These are phyloP conservation scores for Bungarus multicinctus DNA, from an alignment of 2,113 vertebrate species.

Conservation along the genomic window DNA sequence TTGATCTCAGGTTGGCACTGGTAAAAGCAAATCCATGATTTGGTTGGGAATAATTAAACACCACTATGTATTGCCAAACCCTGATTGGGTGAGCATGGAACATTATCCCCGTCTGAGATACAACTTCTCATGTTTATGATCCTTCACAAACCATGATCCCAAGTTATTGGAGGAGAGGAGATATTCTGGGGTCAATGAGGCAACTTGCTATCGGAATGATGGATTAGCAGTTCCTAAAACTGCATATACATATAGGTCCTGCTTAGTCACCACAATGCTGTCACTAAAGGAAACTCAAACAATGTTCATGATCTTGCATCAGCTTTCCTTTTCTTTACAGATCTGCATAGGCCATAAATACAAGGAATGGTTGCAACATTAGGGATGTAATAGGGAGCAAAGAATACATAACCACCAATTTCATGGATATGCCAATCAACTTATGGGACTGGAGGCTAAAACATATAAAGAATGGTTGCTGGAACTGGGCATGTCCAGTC, in stretches of 20 bases:
- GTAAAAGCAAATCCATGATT: not conserved
- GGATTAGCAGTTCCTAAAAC: not conserved
- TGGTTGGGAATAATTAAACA: too few species aligned
- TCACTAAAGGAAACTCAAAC: not conserved
- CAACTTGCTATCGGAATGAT: not conserved
- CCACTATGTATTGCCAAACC: not conserved
- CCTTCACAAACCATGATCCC: not conserved
- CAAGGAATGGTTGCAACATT: not conserved
- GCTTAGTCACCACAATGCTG: not conserved
- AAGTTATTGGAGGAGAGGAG: not conserved
- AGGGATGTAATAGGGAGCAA: not conserved
- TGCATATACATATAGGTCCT: too few species aligned
- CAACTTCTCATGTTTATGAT: not conserved
- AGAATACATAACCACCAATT: not conserved
- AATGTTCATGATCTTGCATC: not conserved
- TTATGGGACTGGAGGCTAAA: too few species aligned
- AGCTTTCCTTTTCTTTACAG: not conserved
- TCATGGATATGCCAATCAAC: not conserved
- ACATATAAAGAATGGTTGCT: too few species aligned
- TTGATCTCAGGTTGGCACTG: not conserved
- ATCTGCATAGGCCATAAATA: not conserved
- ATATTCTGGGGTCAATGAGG: not conserved
- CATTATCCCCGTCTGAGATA: not conserved
- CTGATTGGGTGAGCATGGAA: not conserved
- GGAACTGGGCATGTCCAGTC: too few species aligned